Conservation (phyloP, 1,140 invertebrate species). For the Achroia grisella region DNA sequence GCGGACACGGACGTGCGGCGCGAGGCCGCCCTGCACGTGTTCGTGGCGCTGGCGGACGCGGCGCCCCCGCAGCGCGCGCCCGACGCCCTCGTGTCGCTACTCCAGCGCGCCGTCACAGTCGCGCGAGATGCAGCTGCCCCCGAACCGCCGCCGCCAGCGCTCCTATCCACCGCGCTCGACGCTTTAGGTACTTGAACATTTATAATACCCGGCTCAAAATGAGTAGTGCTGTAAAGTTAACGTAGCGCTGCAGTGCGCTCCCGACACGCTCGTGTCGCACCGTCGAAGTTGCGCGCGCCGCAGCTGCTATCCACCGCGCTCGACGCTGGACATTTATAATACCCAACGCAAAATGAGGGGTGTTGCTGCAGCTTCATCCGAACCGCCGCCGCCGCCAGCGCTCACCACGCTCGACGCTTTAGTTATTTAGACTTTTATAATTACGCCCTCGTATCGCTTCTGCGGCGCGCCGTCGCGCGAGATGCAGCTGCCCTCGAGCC, state of each 20-base stretch:
- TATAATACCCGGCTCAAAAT: neutral
- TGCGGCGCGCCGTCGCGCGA: constrained; percentile 77
- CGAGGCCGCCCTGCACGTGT: constrained; percentile 87
- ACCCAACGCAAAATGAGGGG: too few relatives aligned
- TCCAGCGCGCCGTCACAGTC: constrained; percentile 79
- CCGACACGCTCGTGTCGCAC: too few relatives aligned
- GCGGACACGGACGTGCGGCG: constrained; percentile 72
- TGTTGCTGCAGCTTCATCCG: too few relatives aligned
- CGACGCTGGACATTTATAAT: too few relatives aligned
- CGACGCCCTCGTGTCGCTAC: constrained; percentile 80
- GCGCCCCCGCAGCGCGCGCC: constrained; percentile 79
- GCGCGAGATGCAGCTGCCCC: too few relatives aligned
- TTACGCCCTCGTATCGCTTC: constrained; percentile 81
- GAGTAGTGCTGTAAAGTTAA: constrained; percentile 83
- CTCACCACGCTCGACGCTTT: too few relatives aligned
- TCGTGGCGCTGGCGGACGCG: constrained; percentile 85
- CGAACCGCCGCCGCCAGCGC: too few relatives aligned
- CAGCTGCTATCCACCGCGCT: too few relatives aligned
- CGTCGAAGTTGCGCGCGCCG: too few relatives aligned
- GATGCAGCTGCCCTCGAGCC: too few relatives aligned
- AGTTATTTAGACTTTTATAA: too few relatives aligned
- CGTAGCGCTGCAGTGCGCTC: constrained; percentile 79
- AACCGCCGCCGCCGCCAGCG: too few relatives aligned
- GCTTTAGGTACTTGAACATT: constrained; percentile 76
- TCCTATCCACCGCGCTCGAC: constrained; percentile 77